A percentile compares a stretch with the other conserved stretches of the same genome.
Conservation (phyloP, 2,113 vertebrate species). For the Terrapene triunguis region DNA sequence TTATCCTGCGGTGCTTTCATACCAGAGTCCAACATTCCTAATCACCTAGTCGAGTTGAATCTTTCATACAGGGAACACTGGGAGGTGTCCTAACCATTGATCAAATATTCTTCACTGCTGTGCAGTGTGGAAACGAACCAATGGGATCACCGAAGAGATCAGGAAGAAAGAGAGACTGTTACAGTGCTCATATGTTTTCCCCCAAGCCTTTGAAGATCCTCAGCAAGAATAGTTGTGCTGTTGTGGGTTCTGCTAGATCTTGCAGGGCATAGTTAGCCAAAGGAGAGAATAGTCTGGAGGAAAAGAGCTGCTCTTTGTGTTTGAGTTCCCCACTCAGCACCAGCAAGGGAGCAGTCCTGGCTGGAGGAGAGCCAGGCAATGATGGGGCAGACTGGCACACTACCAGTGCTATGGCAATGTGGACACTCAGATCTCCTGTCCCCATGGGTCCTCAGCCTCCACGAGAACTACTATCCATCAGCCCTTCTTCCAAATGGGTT, state of each 20-base stretch:
- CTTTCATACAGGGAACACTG: slow-evolving; percentile 49
- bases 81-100: slow-evolving; percentile 53
- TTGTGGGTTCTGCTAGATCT: background rate
- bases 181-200: background rate
- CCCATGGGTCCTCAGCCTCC: rapidly evolving
- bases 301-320: background rate
- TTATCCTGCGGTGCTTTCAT: slow-evolving; percentile 70
- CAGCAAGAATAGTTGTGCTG: background rate
- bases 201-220: background rate
- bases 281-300: background rate
- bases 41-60: slow-evolving; percentile 55
- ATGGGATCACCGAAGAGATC: background rate
- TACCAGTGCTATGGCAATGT: background rate
- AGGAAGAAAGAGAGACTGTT: background rate
- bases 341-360: rapidly evolving
- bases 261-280: background rate
- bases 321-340: background rate
- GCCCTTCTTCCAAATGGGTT: rapidly evolving
- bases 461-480: rapidly evolving
- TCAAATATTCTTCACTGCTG: slow-evolving; percentile 68
- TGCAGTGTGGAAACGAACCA: slow-evolving; percentile 22
- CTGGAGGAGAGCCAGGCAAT: rapidly evolving
- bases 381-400: background rate
- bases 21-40: slow-evolving; percentile 32
- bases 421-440: background rate